phyloP scores from a whole-genome alignment of 2,113 vertebrate genomes.

The Aleadryas rufinucha region DNA sequence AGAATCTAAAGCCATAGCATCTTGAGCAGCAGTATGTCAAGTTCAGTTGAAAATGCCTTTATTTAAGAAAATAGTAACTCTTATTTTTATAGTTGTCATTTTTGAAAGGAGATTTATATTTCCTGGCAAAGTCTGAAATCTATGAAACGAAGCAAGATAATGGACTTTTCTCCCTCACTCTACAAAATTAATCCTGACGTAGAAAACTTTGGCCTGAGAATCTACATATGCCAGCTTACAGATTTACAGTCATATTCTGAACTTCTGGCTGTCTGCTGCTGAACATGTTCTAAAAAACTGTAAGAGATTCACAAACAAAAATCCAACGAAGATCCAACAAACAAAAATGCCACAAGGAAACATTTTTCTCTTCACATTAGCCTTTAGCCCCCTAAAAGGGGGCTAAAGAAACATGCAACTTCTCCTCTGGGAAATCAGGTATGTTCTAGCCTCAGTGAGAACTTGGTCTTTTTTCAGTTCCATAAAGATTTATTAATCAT shows the following conservation, averaged over 20 bases:
- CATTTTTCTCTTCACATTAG: background rate
- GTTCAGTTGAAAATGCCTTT: background rate
- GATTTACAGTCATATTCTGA: background rate
- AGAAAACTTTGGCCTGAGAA: background rate
- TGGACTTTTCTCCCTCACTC: background rate
- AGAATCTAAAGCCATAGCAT: background rate
- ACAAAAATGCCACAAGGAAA: background rate
- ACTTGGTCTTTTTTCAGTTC: background rate
- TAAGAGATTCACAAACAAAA: background rate
- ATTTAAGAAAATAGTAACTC: background rate
- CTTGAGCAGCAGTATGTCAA: background rate
- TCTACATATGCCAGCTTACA: background rate
- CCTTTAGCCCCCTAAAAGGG: background rate
- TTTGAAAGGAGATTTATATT: background rate
- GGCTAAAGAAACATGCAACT: background rate
- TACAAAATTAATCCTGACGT: background rate
- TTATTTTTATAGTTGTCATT: constrained; percentile 5
- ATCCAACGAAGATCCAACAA: background rate
- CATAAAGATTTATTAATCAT: constrained; percentile 32
- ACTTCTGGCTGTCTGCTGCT: background rate
- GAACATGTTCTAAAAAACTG: background rate
- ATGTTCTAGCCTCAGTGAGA: constrained; percentile 12
- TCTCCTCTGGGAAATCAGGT: background rate
- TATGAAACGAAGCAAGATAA: background rate
- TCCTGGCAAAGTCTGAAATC: background rate